A percentile compares a stretch with the other conserved stretches of the same genome.
Evolutionary conservation across 2,888 invertebrate genomes (phyloP).

Genomic region (Phorcus lineatus): DNA sequence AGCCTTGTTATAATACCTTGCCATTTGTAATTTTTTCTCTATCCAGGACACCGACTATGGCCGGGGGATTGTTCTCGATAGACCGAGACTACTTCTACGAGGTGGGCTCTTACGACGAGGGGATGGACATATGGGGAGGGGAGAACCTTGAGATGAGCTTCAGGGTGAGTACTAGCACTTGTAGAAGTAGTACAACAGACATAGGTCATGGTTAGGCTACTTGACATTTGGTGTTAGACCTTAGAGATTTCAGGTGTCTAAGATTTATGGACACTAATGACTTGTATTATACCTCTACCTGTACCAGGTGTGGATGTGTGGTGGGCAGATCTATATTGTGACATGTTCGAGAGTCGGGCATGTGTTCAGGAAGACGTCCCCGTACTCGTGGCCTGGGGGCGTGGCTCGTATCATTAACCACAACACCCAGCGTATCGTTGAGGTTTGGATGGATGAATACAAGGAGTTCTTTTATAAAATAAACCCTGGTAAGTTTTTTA

Average conservation of each 20-base stretch:
- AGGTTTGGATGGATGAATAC: slow-evolving; percentile 99
- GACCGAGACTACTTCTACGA: slow-evolving; percentile 97
- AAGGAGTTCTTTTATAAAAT: slow-evolving; percentile 80
- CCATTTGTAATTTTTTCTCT: no score
- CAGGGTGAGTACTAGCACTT: slow-evolving; percentile 81
- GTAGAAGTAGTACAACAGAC: no score
- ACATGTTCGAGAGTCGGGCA: slow-evolving; percentile 76
- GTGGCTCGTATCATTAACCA: slow-evolving; percentile 88
- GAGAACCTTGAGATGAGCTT: slow-evolving; percentile 97
- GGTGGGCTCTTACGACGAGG: slow-evolving; percentile 97
- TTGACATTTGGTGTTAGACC: no score
- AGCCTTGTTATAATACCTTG: no score
- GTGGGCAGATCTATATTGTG: slow-evolving; percentile 73
- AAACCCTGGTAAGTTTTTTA: slow-evolving; percentile 69
- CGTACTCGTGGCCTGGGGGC: slow-evolving; percentile 99
- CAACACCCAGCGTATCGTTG: slow-evolving; percentile 98
- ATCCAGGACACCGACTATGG: slow-evolving; percentile 95
- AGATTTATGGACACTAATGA: no score
- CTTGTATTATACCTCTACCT: no score
- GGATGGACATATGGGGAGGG: slow-evolving; percentile 99
- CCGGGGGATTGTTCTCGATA: slow-evolving; percentile 96
- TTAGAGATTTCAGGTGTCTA: no score
- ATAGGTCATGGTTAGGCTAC: no score
- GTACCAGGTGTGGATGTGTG: slow-evolving; percentile 75
- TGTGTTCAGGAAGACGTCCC: slow-evolving; percentile 81